phyloP scores from a whole-genome alignment of 2,113 vertebrate species.

The Ginglymostoma cirratum region DNA sequence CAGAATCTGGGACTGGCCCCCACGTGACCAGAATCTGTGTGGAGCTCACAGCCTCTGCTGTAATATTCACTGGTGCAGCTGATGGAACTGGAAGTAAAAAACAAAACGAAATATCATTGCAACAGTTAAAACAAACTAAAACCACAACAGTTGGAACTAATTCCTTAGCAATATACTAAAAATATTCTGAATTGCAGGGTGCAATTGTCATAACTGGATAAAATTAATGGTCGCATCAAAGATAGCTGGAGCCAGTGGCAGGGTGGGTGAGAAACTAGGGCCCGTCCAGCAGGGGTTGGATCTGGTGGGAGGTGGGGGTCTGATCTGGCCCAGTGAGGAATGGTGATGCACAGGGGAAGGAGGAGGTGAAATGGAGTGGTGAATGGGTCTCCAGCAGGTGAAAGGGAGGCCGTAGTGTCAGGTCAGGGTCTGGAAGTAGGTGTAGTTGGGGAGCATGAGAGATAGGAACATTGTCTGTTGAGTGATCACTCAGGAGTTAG shows the following conservation, averaged over 20 bases:
- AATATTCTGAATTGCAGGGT: background rate
- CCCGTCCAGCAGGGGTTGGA: no score
- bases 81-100: conserved; percentile 70
- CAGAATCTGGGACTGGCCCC: conserved; percentile 66
- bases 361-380: no score
- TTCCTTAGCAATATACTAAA: background rate
- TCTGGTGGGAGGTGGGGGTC: no score
- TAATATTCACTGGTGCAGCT: conserved; percentile 76
- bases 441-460: no score
- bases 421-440: no score
- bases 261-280: no score
- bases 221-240: background rate
- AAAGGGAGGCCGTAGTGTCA: no score
- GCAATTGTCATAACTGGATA: background rate
- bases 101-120: conserved; percentile 35
- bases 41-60: conserved; percentile 81
- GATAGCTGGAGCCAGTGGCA: background rate
- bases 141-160: background rate
- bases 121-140: background rate
- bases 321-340: no score
- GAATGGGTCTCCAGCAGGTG: no score
- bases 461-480: no score
- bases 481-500: no score
- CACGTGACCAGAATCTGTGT: conserved; percentile 82
- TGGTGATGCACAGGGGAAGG: no score